phyloP scores from a whole-genome alignment of 2,113 vertebrate genomes.

The Pan troglodytes region NHGRI_mPanTro3-v2.1_pri NC_072404.2:104632501-104633000 shows the following conservation, averaged over 20 bases:
- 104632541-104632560: conserved; percentile 97
- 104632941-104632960: background rate
- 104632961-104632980: background rate
- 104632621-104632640: conserved; percentile 98
- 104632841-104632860: background rate
- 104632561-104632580: conserved; percentile 99
- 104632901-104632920: background rate
- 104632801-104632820: background rate
- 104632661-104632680: conserved; percentile 99
- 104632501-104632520: conserved; percentile 96
- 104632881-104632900: background rate
- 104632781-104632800: background rate
- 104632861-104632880: background rate
- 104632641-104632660: conserved; percentile 99
- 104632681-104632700: conserved; percentile 92
- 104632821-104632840: background rate
- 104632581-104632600: conserved; percentile 97
- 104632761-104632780: background rate
- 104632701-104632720: background rate
- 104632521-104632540: conserved; percentile 98
- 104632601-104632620: conserved; percentile 97
- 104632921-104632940: background rate
- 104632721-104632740: background rate
- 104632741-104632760: background rate
- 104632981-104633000: background rate